Evolutionary conservation across 1,140 invertebrate genomes (phyloP).

Genomic region (Neotoxoptera formosana): DNA sequence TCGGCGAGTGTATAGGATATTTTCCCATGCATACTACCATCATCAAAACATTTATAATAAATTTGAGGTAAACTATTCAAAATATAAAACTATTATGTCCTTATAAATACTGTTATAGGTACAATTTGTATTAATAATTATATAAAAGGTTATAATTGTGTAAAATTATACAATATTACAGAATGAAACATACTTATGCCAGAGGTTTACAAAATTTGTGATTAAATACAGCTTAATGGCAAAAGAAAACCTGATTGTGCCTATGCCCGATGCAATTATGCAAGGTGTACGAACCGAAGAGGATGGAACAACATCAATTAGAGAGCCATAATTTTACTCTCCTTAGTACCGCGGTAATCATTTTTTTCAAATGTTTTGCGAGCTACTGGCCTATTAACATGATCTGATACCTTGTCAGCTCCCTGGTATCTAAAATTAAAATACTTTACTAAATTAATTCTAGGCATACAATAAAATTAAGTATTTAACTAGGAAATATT

Average conservation of each 20-base stretch:
- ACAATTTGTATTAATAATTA: neutral
- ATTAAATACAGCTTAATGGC: slow-evolving; percentile 99
- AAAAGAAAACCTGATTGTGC: slow-evolving; percentile 97
- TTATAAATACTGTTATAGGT: slow-evolving; percentile 10
- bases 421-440: slow-evolving; percentile 50
- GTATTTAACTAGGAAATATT: slow-evolving; percentile 1
- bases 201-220: slow-evolving; percentile 96
- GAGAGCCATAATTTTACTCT: slow-evolving; percentile 39
- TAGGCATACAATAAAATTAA: neutral
- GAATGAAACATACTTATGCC: slow-evolving; percentile 93
- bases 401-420: slow-evolving; percentile 45
- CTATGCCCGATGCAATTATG: slow-evolving; percentile 83
- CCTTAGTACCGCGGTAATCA: slow-evolving; percentile 50
- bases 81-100: slow-evolving; percentile 24
- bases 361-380: slow-evolving; percentile 47
- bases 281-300: slow-evolving; percentile 60
- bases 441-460: slow-evolving; percentile 10
- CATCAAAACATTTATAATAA: slow-evolving; percentile 96
- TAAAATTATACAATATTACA: slow-evolving; percentile 62
- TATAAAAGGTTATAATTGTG: slow-evolving; percentile 56
- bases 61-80: slow-evolving; percentile 79
- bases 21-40: slow-evolving; percentile 99
- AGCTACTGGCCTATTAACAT: slow-evolving; percentile 44
- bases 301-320: slow-evolving; percentile 45
- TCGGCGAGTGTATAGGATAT: slow-evolving; percentile 97